Evolutionary conservation across 2,888 invertebrate species (phyloP), one percentile per base, ranked within the genome.

Genomic region (Ophion obscuratus): DNA sequence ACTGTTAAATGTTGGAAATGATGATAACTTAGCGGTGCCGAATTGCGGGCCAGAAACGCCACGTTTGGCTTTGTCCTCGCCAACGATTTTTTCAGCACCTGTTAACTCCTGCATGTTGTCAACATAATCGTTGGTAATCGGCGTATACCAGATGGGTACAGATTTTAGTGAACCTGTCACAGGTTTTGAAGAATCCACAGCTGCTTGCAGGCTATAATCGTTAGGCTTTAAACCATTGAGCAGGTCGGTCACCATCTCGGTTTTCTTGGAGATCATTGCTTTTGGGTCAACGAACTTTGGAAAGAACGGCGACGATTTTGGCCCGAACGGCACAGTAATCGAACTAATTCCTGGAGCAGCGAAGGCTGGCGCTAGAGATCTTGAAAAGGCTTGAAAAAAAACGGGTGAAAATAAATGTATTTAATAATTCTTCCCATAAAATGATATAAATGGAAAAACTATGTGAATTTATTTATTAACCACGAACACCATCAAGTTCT

Each of bases 221-320:
- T 70, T 87, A n/a, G 91, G 89, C 53, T 89, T 90, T 14, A 90
- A 17, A n/a, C 91, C 91, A 24, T 91, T 90, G 64, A 93, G 92
- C 4, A 92, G 70, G 36, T 92, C 92, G 40, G 79, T 86, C 57
- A 92, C 36, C 83, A 92, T 80, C 76, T 91, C 92, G 0, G 92
- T 92, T 68, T 93, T 93, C 81, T 91, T 92, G 5, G 90, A 83
- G 17, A 93, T 91, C 91, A 93, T 92, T 2, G 81, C 70, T 86
- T 91, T 90, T 0, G 93, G 93, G 66, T 93, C 93, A 7, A 93
- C 91, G 66, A 93, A 91, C 87, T 93, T 93, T 4, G 93, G 93
- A 31, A 92, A 91, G 7, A 92, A 85, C 0, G 92, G 86, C 17
- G 92, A 90, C 17, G 85, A 27, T 70, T 93, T 93, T 57, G 92